phyloP scores from a whole-genome alignment of 2,113 vertebrate genomes.

The Antechinus stuartii region DNA sequence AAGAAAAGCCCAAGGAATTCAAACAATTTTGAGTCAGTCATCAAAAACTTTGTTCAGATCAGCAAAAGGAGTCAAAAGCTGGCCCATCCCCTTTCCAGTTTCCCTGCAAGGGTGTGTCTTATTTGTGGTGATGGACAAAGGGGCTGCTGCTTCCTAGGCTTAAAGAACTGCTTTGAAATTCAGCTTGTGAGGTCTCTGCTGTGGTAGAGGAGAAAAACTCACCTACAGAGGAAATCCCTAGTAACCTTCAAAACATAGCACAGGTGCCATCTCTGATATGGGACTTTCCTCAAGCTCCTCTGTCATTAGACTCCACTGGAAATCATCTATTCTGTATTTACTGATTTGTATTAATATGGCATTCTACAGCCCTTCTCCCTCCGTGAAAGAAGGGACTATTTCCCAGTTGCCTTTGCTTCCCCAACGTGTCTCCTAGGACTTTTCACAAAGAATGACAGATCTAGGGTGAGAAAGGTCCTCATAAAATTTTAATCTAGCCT shows the following conservation, averaged over 20 bases:
- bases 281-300: not conserved
- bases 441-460: not conserved
- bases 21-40: conserved; percentile 26
- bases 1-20: conserved; percentile 27
- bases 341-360: not conserved
- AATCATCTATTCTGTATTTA: not conserved
- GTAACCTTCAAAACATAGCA: not conserved
- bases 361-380: not conserved
- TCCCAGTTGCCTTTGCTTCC: no score
- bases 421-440: no score
- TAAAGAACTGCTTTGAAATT: not conserved
- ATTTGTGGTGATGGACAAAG: not conserved
- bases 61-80: not conserved
- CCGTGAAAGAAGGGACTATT: no score
- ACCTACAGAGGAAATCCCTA: not conserved
- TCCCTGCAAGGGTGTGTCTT: not conserved
- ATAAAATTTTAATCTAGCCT: not conserved
- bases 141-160: conserved; percentile 3
- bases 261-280: not conserved
- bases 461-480: not conserved
- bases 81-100: not conserved
- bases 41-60: conserved; percentile 1
- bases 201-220: not conserved
- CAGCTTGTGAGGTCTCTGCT: not conserved
- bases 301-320: not conserved